Base-by-base conservation (phyloP, 2,113 vertebrate species). In the Colius striatus region DNA sequence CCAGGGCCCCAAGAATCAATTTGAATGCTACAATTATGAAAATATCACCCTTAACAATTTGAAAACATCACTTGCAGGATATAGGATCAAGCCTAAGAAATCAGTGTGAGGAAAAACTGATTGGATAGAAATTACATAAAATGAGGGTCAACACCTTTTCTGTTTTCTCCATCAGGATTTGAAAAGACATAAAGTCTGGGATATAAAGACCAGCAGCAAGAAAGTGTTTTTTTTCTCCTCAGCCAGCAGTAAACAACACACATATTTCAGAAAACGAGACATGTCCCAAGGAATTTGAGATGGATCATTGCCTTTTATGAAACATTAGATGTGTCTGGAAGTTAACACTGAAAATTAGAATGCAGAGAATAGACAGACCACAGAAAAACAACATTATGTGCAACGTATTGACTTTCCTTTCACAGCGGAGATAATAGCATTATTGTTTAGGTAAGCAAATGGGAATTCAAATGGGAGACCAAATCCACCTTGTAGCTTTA, bases 281-380 rank as follows among this genome's bases (percentile, higher is more conserved):
- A 3, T 77, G 91, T 95, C 94, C 89, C 91, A 95, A 92, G 91
- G 82, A 96, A 96, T 95, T 95, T 95, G 83, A 93, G 94, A 95
- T 89, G 94, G 95, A 97, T 96, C 96, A 93, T 96, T 96, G 95
- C 92, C 58, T 97, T 95, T 97, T 93, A 95, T 97, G 95, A 95
- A 96, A 90, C 93, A 95, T 95, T 92, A 91, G 92, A 90, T 68
- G 66, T 68, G 92, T 92, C 95, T 95, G 93, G 88, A 94, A 95
- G 93, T 90, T 92, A 95, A 93, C 57, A 41, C 41, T 74, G 92
- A 90, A 96, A 96, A 96, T 97, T 95, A 96, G 84, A 95, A 96
- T 95, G 89, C 92, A 75, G 83, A 87, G 79, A 95, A 71, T n/a
- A 88, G 87, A 47, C 80, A 96, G 93, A 87, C 73, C 90, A 87